phyloP scores from a whole-genome alignment of 2,797 vertebrate genomes.

The Cheirogaleus major region DNA sequence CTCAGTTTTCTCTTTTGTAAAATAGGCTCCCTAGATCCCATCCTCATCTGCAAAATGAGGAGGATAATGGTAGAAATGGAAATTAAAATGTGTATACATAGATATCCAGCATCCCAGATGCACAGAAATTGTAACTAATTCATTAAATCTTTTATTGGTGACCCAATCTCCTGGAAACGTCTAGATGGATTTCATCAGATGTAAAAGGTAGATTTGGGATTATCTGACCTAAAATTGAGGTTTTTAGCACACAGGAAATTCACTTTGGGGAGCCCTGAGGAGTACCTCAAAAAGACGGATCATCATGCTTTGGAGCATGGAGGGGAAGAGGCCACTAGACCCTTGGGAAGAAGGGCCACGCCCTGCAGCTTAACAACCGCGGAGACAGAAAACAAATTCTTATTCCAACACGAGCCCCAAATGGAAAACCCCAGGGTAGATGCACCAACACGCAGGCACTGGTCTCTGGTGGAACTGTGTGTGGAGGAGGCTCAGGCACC shows the following conservation, averaged over 20 bases:
- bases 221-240: neutral
- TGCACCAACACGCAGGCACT: fast-evolving
- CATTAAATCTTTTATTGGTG: neutral
- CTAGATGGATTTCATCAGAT: neutral
- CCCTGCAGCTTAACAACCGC: neutral
- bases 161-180: neutral
- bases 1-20: neutral
- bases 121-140: neutral
- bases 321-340: too few relatives aligned
- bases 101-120: neutral
- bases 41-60: neutral
- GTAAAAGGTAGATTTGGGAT: neutral
- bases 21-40: neutral
- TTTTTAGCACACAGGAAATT: neutral
- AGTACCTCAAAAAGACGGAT: neutral
- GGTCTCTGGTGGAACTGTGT: neutral
- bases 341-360: neutral
- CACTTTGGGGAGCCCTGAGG: neutral
- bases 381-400: neutral
- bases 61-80: neutral
- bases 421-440: neutral
- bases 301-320: neutral
- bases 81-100: neutral
- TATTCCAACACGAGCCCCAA: neutral
- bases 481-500: neutral